Conservation (phyloP, 2,113 vertebrate genomes). For the Synchiropus splendidus region DNA sequence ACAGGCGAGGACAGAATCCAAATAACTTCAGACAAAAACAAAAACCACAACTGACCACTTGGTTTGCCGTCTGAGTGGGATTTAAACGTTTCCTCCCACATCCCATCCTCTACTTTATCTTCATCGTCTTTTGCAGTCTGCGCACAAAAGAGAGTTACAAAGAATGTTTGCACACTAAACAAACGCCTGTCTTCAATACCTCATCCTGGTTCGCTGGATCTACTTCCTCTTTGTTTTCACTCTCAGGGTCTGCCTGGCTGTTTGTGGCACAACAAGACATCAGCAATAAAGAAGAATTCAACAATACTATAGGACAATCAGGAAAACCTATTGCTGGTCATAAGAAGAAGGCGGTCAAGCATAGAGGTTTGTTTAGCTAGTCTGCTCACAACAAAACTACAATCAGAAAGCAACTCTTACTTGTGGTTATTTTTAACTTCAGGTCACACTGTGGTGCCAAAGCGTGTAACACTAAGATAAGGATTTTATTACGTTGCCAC, state of each 20-base stretch:
- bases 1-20: too few species aligned
- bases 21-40: not conserved
- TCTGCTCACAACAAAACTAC: too few species aligned
- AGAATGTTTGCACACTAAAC: too few species aligned
- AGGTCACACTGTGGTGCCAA: too few species aligned
- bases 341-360: too few species aligned
- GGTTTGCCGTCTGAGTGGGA: slow-evolving; percentile 82
- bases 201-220: slow-evolving; percentile 34
- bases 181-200: slow-evolving; percentile 14
- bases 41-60: slow-evolving; percentile 62
- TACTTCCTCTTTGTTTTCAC: slow-evolving; percentile 37
- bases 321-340: too few species aligned
- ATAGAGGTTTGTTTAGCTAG: too few species aligned
- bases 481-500: too few species aligned
- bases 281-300: not conserved
- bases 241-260: slow-evolving; percentile 56
- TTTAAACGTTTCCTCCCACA: slow-evolving; percentile 91
- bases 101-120: slow-evolving; percentile 68
- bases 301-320: too few species aligned
- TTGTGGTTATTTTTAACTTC: too few species aligned
- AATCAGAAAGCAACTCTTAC: too few species aligned
- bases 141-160: not conserved
- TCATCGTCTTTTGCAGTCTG: slow-evolving; percentile 58
- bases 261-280: slow-evolving; percentile 17
- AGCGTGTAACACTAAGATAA: too few species aligned